A percentile compares a stretch with the other conserved stretches of the same genome.
Evolutionary conservation across 1,140 invertebrate species (phyloP).

Genomic region (Ips typographus): DNA sequence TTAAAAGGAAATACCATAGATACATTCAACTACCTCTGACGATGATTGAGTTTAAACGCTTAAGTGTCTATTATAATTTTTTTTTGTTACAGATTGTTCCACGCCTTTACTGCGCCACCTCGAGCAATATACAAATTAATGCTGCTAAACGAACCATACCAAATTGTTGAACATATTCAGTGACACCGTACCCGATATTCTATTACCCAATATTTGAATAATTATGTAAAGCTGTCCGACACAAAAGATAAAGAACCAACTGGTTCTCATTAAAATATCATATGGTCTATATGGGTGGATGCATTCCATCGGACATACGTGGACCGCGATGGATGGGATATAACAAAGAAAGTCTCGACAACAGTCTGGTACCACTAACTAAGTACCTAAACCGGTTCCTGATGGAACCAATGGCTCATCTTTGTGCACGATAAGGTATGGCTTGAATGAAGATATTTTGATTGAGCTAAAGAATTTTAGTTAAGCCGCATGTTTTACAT

Average conservation of each 20-base stretch:
- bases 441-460: too few relatives aligned
- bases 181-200: background rate
- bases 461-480: too few relatives aligned
- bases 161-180: too few relatives aligned
- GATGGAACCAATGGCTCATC: too few relatives aligned
- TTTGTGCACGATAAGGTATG: too few relatives aligned
- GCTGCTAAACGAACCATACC: too few relatives aligned
- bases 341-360: slow-evolving; percentile 9
- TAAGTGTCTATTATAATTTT: background rate
- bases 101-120: too few relatives aligned
- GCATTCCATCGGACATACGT: slow-evolving; percentile 21
- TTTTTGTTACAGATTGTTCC: too few relatives aligned
- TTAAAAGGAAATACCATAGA: background rate
- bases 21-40: background rate
- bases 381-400: too few relatives aligned
- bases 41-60: background rate
- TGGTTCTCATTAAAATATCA: slow-evolving; percentile 3
- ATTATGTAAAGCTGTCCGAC: slow-evolving; percentile 7
- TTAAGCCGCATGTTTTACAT: too few relatives aligned
- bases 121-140: too few relatives aligned
- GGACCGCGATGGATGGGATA: slow-evolving; percentile 8
- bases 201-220: slow-evolving; percentile 2
- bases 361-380: slow-evolving; percentile 8
- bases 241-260: slow-evolving; percentile 9
- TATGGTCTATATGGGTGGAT: slow-evolving; percentile 8